These are phyloP conservation scores for Beris morrisii DNA, from an alignment of 2,888 invertebrate genomes.

Conservation along the genomic window DNA sequence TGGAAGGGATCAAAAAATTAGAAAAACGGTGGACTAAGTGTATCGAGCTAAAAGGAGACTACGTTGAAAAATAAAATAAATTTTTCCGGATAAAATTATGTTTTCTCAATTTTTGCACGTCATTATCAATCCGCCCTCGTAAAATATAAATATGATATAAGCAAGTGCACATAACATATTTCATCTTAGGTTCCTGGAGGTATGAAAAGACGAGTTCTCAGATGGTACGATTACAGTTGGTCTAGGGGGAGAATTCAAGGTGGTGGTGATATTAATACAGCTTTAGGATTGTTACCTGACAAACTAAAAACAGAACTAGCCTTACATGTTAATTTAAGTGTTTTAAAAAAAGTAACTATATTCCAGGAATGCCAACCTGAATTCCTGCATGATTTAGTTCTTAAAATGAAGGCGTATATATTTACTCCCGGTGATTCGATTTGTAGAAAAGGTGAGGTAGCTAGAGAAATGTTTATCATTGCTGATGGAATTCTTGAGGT, in stretches of 20 bases:
- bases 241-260: slow-evolving; percentile 94
- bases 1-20: no score
- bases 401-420: slow-evolving; percentile 98
- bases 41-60: no score
- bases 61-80: no score
- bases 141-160: no score
- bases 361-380: slow-evolving; percentile 98
- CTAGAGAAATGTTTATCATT: slow-evolving; percentile 97
- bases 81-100: no score
- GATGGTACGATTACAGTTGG: slow-evolving; percentile 99
- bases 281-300: slow-evolving; percentile 88
- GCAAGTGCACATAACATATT: not conserved
- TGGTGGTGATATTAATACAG: slow-evolving; percentile 94
- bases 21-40: no score
- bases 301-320: slow-evolving; percentile 96
- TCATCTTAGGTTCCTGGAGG: slow-evolving; percentile 76
- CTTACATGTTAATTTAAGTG: slow-evolving; percentile 91
- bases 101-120: no score
- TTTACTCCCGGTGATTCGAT: slow-evolving; percentile 97
- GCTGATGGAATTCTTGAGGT: slow-evolving; percentile 96
- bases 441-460: slow-evolving; percentile 91
- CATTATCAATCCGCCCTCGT: no score
- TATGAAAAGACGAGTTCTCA: slow-evolving; percentile 91
- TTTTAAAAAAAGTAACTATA: slow-evolving; percentile 94
- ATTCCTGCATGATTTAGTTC: slow-evolving; percentile 92